Conservation (phyloP, 2,797 vertebrate species). For the Sandelia bainsii region DNA sequence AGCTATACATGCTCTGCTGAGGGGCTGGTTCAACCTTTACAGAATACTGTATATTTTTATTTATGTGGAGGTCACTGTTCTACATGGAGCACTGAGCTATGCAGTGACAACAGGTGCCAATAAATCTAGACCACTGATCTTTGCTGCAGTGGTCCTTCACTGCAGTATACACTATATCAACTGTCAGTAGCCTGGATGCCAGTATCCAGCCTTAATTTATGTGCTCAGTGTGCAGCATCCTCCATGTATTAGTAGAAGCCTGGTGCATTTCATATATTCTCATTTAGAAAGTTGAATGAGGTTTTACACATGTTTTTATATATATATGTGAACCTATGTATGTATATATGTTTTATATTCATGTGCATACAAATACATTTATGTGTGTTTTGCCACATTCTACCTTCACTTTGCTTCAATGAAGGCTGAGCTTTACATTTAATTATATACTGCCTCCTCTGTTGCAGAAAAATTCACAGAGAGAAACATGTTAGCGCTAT, state of each 20-base stretch:
- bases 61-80: constrained; percentile 11
- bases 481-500: not conserved
- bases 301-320: not conserved
- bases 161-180: constrained; percentile 39
- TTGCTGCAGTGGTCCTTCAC: constrained; percentile 40
- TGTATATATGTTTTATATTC: not conserved
- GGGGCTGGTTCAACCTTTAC: constrained; percentile 3
- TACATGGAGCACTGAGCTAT: constrained; percentile 12
- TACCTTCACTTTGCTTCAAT: not conserved
- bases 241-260: not conserved
- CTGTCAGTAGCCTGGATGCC: constrained; percentile 30
- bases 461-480: not conserved
- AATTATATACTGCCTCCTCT: not conserved
- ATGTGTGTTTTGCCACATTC: not conserved
- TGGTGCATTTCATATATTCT: not conserved
- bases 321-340: not conserved
- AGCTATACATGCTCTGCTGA: not conserved
- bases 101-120: constrained; percentile 50
- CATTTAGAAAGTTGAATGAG: constrained; percentile 1
- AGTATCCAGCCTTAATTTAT: constrained; percentile 7
- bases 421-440: not conserved
- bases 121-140: constrained; percentile 61
- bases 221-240: constrained; percentile 16
- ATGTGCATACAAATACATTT: not conserved
- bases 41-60: constrained; percentile 26